Conservation (phyloP, 2,888 invertebrate species). For the Andrena haemorrhoa region DNA sequence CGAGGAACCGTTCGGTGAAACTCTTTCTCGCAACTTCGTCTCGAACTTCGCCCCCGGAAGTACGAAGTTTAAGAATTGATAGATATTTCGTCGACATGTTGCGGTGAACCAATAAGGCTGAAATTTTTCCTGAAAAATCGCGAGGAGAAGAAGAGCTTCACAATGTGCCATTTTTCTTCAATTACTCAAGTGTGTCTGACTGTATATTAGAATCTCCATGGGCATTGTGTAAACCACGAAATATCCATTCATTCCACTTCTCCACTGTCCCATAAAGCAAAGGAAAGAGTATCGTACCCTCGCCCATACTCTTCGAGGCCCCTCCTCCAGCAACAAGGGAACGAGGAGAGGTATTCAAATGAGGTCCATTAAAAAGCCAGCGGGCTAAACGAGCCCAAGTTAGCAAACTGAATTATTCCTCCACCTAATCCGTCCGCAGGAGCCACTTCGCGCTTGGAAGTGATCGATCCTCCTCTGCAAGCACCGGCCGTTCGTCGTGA, state of each 20-base stretch:
- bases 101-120: neutral
- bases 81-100: slow-evolving; percentile 1
- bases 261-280: neutral
- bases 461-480: slow-evolving; percentile 16
- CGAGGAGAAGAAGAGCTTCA: neutral
- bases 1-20: slow-evolving; percentile 12
- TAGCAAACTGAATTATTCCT: slow-evolving; percentile 35
- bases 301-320: neutral
- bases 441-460: slow-evolving; percentile 9
- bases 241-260: neutral
- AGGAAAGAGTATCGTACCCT: slow-evolving; percentile 7
- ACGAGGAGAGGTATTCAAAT: slow-evolving; percentile 25
- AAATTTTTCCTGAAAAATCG: neutral
- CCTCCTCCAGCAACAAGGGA: neutral
- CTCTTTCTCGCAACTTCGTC: slow-evolving; percentile 9
- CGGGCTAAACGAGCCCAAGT: slow-evolving; percentile 28
- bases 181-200: neutral
- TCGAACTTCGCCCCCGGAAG: neutral
- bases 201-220: no score
- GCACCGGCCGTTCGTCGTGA: slow-evolving; percentile 29
- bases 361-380: slow-evolving; percentile 18
- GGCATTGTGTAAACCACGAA: neutral
- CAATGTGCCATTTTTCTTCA: neutral
- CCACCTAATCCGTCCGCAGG: slow-evolving; percentile 19
- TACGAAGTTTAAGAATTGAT: slow-evolving; percentile 10